These are phyloP conservation scores for Hemithea aestivaria DNA, from an alignment of 2,888 invertebrate species.

Conservation along the genomic window DNA sequence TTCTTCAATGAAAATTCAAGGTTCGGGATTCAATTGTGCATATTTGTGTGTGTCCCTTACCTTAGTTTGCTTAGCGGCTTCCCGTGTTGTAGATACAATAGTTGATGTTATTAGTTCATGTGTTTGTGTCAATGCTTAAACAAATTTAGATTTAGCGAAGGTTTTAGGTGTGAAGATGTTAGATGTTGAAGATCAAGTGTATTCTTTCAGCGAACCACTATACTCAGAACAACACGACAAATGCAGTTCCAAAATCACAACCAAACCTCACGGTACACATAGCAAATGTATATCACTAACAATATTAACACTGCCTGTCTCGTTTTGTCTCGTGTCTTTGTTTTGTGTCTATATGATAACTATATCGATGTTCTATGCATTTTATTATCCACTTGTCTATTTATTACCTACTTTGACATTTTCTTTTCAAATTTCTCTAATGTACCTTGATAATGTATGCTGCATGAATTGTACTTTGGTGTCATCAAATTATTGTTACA, in stretches of 20 bases:
- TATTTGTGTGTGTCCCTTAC: constrained; percentile 42
- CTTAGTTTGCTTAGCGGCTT: constrained; percentile 50
- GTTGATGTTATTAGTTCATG: too few species aligned
- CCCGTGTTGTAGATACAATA: too few species aligned
- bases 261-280: constrained; percentile 63
- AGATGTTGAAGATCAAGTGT: constrained; percentile 21
- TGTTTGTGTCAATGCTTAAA: constrained; percentile 22
- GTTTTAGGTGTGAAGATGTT: constrained; percentile 6
- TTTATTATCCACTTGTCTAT: neutral
- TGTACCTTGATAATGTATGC: neutral
- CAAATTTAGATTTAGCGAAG: constrained; percentile 14
- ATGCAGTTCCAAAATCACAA: constrained; percentile 47
- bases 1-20: constrained; percentile 58
- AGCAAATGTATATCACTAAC: constrained; percentile 36
- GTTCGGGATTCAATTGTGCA: constrained; percentile 53
- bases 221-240: constrained; percentile 56
- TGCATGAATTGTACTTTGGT: constrained; percentile 34
- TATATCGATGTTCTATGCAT: neutral
- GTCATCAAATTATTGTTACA: constrained; percentile 1
- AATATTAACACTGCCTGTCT: constrained; percentile 37
- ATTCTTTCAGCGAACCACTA: constrained; percentile 66
- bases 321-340: constrained; percentile 19
- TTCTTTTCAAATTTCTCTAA: too few species aligned
- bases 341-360: constrained; percentile 17
- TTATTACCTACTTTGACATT: neutral